Conservation (phyloP, 1,140 invertebrate species). For the Zaprionus vittiger region DNA sequence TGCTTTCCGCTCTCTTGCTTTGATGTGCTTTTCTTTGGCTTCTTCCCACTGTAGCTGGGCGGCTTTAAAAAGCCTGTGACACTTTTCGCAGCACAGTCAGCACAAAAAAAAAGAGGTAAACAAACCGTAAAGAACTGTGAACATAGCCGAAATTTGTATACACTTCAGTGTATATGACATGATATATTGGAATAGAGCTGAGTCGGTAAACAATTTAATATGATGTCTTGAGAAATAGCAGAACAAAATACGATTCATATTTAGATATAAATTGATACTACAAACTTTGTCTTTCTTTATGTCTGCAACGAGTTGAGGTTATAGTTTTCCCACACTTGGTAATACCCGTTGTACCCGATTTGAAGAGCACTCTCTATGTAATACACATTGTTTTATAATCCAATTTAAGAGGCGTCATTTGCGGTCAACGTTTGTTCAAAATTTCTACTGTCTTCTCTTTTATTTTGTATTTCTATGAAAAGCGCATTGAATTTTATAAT, state of each 20-base stretch:
- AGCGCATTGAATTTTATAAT: slow-evolving; percentile 40
- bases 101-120: slow-evolving; percentile 26
- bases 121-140: background rate
- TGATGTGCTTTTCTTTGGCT: slow-evolving; percentile 67
- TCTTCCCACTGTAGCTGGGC: slow-evolving; percentile 33
- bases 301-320: background rate
- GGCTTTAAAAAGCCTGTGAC: slow-evolving; percentile 47
- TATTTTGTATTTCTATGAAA: slow-evolving; percentile 27
- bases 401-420: slow-evolving; percentile 50
- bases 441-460: slow-evolving; percentile 35
- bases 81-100: slow-evolving; percentile 42
- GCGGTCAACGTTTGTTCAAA: slow-evolving; percentile 11
- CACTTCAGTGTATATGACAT: background rate
- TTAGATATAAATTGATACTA: background rate
- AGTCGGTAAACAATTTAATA: no score
- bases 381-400: slow-evolving; percentile 50
- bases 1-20: slow-evolving; percentile 40
- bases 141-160: background rate
- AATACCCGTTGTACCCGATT: background rate
- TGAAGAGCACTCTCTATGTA: background rate
- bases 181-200: background rate
- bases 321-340: background rate
- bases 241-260: background rate
- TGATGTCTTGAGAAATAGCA: background rate
- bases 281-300: background rate